Conservation (phyloP, 2,888 invertebrate genomes). For the Troilus luridus region DNA sequence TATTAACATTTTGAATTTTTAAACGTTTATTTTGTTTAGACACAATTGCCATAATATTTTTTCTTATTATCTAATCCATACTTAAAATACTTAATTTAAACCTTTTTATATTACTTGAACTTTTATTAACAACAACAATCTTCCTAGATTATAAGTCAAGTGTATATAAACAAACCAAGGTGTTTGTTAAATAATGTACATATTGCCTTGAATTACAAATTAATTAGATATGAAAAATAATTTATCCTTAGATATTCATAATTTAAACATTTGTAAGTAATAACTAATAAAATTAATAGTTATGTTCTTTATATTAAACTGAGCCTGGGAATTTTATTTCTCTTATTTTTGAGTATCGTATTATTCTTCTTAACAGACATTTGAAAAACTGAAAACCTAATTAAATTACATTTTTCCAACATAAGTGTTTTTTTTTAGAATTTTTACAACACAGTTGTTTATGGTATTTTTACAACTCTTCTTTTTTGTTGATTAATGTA, state of each 20-base stretch:
- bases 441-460: no score
- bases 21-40: not conserved
- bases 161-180: not conserved
- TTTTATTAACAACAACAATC: not conserved
- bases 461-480: no score
- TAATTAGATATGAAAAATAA: not conserved
- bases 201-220: not conserved
- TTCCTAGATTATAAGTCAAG: not conserved
- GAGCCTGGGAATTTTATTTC: not conserved
- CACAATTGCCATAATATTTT: not conserved
- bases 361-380: not conserved
- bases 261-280: not conserved
- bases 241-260: not conserved
- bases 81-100: not conserved
- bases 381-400: not conserved
- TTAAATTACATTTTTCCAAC: no score
- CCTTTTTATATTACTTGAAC: not conserved
- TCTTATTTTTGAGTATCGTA: not conserved
- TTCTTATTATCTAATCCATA: not conserved
- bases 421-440: no score
- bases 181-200: conserved; percentile 10
- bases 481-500: no score
- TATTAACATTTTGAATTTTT: not conserved
- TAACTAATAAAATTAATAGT: not conserved
- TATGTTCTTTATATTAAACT: not conserved